Evolutionary conservation across 2,113 vertebrate species (phyloP), one percentile per base, ranked within the genome.

Genomic region (Myocastor coypus): DNA sequence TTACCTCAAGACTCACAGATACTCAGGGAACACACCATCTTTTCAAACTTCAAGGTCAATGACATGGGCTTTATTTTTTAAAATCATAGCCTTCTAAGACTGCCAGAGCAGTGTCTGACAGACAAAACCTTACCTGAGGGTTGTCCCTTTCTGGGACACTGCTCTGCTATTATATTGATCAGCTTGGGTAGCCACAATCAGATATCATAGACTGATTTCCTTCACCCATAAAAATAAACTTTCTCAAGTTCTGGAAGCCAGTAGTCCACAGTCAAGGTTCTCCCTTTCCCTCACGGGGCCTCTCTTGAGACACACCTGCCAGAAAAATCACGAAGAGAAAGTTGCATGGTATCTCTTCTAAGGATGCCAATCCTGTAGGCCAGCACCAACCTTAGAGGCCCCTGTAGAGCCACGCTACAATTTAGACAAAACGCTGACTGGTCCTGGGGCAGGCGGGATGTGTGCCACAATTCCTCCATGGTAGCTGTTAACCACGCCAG

Each of bases 1-100:
- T 94, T 34, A 24, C 40, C 30, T 94, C 37, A 40, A 30, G 46
- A 59, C 46, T 96, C 86, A 37, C 77, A 89, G 91, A n/a, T 19
- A 64, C 50, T 26, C 50, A n/a, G 3, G 5, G 37, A 59, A 64
- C 83, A 92, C 1, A 28, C 9, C 10, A 50, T 85, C 42, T 57
- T 83, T 94, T 37, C 81, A 87, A 85, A 59, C 24, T 40, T 0
- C 40, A 78, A 96, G 32, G 42, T 20, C 80, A 77, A 30, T 0
- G 1, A 69, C 2, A 50, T 0, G 30, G 24, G 28, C 2, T 3
- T 57, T 75, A 78, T 73, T 73, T 85, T 78, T 83, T 9, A 8
- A 50, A 68, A 22, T 68, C 7, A 14, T 9, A 86, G 66, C 30
- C 19, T 82, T 80, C 75, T 69, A 24, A 59, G 16, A 68, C 17